Evolutionary conservation across 2,797 vertebrate genomes (phyloP).

Genomic region (Alosa sapidissima): DNA sequence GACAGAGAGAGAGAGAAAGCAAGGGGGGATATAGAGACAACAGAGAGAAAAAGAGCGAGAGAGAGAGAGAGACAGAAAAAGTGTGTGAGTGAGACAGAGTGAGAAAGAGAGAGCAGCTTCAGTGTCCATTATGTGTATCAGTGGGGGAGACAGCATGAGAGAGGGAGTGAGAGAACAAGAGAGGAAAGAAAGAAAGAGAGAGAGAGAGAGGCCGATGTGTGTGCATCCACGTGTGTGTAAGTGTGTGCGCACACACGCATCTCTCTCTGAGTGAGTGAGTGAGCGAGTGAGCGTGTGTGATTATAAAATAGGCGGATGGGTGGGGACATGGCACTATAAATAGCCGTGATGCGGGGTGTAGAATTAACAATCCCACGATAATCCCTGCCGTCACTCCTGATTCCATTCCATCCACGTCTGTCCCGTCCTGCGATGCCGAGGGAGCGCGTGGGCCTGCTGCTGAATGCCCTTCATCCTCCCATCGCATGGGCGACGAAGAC

Average conservation of each 20-base stretch:
- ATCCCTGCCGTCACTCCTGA: constrained; percentile 29
- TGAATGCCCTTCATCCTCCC: background rate
- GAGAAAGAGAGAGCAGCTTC: background rate
- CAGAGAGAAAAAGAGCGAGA: background rate
- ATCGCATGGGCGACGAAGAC: background rate
- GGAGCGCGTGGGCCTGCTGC: background rate
- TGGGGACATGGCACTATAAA: constrained; percentile 40
- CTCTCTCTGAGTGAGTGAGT: background rate
- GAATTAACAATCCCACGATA: constrained; percentile 33
- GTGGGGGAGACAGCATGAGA: background rate
- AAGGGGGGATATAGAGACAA: background rate
- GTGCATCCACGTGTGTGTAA: background rate
- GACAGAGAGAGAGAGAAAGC: background rate
- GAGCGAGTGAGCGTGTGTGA: background rate
- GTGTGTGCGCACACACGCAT: background rate
- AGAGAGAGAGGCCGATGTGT: background rate
- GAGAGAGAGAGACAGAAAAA: background rate
- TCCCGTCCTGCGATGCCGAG: too few relatives aligned
- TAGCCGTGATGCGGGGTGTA: constrained; percentile 27
- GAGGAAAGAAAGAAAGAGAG: background rate
- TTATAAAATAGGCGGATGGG: constrained; percentile 45
- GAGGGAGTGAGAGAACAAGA: background rate
- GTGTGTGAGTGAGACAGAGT: background rate
- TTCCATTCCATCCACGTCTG: background rate
- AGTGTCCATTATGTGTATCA: background rate